Conservation (phyloP, 2,888 invertebrate genomes). For the Automeris io region DNA sequence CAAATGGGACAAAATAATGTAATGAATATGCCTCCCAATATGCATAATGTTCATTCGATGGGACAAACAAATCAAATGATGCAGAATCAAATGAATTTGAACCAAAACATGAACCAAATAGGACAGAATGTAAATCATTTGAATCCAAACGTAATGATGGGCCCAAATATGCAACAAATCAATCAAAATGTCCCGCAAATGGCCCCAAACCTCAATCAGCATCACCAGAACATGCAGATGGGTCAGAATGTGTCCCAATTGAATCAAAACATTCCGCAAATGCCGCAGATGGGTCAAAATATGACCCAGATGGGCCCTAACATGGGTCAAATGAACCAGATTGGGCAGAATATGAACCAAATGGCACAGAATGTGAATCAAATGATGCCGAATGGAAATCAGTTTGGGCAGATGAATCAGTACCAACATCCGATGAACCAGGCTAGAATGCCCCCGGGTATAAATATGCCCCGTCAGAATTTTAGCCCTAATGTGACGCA, state of each 20-base stretch:
- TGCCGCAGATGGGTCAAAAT: constrained; percentile 15
- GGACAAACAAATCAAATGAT: constrained; percentile 26
- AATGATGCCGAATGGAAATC: constrained; percentile 52
- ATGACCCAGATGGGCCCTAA: constrained; percentile 17
- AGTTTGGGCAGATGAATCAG: constrained; percentile 53
- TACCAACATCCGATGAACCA: constrained; percentile 56
- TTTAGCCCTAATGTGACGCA: constrained; percentile 54
- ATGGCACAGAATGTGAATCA: constrained; percentile 28
- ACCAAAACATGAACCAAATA: constrained; percentile 27
- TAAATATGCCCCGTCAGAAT: constrained; percentile 56
- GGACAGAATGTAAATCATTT: constrained; percentile 20
- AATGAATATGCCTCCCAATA: constrained; percentile 25
- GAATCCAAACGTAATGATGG: constrained; percentile 13
- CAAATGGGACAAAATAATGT: constrained; percentile 28
- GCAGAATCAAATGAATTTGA: constrained; percentile 29
- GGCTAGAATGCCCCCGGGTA: constrained; percentile 60
- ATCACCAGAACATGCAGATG: constrained; percentile 13
- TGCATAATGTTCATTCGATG: constrained; percentile 39
- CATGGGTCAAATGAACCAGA: constrained; percentile 15
- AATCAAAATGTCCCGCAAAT: constrained; percentile 17
- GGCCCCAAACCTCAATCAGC: constrained; percentile 12
- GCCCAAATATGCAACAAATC: constrained; percentile 18
- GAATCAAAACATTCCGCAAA: constrained; percentile 11
- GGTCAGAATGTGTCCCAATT: constrained; percentile 19
- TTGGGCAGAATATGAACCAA: constrained; percentile 27